Conservation (phyloP, 2,888 invertebrate genomes). For the Polydrusus pterygomalis region DNA sequence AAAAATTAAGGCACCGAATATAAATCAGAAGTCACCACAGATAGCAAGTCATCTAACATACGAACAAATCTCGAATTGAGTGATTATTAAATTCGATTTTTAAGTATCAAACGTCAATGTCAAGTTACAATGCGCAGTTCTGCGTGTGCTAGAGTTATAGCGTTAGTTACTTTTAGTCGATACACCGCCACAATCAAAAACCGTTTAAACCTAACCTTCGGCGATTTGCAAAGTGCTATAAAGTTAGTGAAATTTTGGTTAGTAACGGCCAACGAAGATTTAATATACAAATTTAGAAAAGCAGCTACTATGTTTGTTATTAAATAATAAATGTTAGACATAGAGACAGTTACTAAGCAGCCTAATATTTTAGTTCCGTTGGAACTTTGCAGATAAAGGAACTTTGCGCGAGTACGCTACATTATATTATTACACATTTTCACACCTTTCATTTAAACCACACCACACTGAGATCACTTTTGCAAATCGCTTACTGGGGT, state of each 20-base stretch:
- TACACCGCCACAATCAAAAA: slow-evolving; percentile 79
- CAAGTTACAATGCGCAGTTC: slow-evolving; percentile 33
- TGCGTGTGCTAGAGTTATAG: slow-evolving; percentile 15
- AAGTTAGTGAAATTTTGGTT: slow-evolving; percentile 21
- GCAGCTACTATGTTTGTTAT: slow-evolving; percentile 1
- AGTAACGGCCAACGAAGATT: slow-evolving; percentile 7
- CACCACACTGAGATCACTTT: slow-evolving; percentile 32
- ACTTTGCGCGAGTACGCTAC: background rate
- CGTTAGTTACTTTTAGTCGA: slow-evolving; percentile 66
- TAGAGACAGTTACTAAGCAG: background rate
- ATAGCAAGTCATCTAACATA: too few species aligned
- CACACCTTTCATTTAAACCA: slow-evolving; percentile 23
- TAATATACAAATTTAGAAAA: slow-evolving; percentile 7
- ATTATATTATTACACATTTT: background rate
- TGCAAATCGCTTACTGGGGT: slow-evolving; percentile 47
- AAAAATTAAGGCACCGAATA: too few species aligned
- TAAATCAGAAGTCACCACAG: too few species aligned
- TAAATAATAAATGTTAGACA: background rate
- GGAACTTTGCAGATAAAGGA: background rate
- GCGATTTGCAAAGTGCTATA: slow-evolving; percentile 52
- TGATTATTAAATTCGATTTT: too few species aligned
- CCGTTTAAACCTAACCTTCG: slow-evolving; percentile 64
- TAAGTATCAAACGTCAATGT: too few species aligned
- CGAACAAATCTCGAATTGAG: too few species aligned
- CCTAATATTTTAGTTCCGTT: background rate